Evolutionary conservation across 2,113 vertebrate species (phyloP).

Genomic region (Procavia capensis): DNA sequence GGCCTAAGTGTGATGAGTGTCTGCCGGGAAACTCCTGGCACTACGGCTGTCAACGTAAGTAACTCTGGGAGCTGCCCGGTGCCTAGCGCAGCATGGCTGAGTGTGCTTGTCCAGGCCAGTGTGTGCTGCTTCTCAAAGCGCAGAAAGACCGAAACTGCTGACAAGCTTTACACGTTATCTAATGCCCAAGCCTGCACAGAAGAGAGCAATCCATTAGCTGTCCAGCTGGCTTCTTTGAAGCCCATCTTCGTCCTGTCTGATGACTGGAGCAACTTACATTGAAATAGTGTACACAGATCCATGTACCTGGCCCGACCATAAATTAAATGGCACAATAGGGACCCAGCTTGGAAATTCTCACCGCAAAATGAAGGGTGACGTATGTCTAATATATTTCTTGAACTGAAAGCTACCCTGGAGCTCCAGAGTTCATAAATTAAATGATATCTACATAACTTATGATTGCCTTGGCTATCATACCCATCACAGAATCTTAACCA

Average conservation of each 20-base stretch:
- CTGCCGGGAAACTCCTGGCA: slow-evolving; percentile 98
- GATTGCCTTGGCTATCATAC: slow-evolving; percentile 25
- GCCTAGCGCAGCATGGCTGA: slow-evolving; percentile 82
- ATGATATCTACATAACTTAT: slow-evolving; percentile 54
- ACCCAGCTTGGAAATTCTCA: slow-evolving; percentile 51
- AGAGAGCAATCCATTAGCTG: slow-evolving; percentile 65
- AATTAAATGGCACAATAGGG: slow-evolving; percentile 69
- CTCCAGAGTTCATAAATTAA: slow-evolving; percentile 68
- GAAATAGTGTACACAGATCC: slow-evolving; percentile 66
- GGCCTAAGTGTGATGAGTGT: slow-evolving; percentile 98
- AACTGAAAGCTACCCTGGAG: slow-evolving; percentile 60
- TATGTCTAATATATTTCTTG: slow-evolving; percentile 67
- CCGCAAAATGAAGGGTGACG: slow-evolving; percentile 66
- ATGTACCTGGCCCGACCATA: slow-evolving; percentile 45
- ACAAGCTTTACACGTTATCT: slow-evolving; percentile 62
- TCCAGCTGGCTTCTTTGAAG: slow-evolving; percentile 45
- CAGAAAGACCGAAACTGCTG: slow-evolving; percentile 67
- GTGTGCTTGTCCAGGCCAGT: slow-evolving; percentile 83
- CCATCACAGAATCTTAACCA: slow-evolving; percentile 59
- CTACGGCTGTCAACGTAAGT: slow-evolving; percentile 99
- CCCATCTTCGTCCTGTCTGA: slow-evolving; percentile 43
- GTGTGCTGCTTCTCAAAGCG: slow-evolving; percentile 81
- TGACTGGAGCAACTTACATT: slow-evolving; percentile 52
- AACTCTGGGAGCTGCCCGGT: slow-evolving; percentile 87
- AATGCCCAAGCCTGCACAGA: neutral